Base-by-base conservation (phyloP, 64 coral and sea anemone genomes). In the Orbicella faveolata region DNA sequence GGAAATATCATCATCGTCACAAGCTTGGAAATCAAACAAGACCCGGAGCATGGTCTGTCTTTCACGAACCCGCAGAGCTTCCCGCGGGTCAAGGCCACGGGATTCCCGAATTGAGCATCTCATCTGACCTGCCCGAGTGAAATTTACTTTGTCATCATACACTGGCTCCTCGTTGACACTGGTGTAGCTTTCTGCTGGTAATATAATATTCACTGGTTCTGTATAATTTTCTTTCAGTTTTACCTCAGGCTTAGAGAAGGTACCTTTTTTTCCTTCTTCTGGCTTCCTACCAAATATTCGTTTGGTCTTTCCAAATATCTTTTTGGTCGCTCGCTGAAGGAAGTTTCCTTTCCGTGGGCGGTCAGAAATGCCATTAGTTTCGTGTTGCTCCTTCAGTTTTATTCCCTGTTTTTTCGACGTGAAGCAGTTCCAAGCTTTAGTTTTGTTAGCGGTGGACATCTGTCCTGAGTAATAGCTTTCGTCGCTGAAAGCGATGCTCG, bases 11-110 rank as follows among this genome's bases (percentile, higher is more conserved):
- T 96, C 87, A 39, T 96, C 89, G 11, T 90, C 92, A 79, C 83
- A 90, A 4, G 95, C 95, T 63, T 87, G 55, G 59, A 96, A 96
- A 57, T 94, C 92, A 63, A 93, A 96, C 25, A 96, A 82, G 87
- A 96, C 95, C 17, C 82, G 63, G 7, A 85, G 65, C 82, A 85
- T 85, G 35, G 41, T 37, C 36, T 85, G 82, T 52, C 65, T 85
- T 33, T 85, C 65, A 52, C 39, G 67, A 66, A 85, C 19, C 37
- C 19, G 35, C 63, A 44, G 0, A 20, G 81, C 18, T 34, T 68
- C 81, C 63, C 82, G 65, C 17, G 82, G 41, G 39, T 72, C 30
- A 1, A 66, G 26, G 20, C 39, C 82, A 2, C 82, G 82, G 37
- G 82, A 73, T 73, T 70, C 82, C 5, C 20, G 63, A 85, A 85